Evolutionary conservation across 2,797 vertebrate species (phyloP).

Genomic region (Micropoecilia bifurca): DNA sequence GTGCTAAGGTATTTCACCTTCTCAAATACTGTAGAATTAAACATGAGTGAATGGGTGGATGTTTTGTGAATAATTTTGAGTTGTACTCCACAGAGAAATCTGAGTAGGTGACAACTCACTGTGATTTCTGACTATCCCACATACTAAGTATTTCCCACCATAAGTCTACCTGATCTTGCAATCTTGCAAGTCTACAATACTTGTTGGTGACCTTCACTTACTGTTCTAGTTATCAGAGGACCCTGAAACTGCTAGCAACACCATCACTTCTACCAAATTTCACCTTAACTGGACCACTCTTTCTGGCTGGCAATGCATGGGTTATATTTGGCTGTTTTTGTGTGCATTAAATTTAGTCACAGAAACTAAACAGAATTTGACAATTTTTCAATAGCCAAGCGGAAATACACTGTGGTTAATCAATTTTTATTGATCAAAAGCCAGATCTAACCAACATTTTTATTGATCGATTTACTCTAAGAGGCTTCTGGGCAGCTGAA

Average conservation of each 20-base stretch:
- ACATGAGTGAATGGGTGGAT: not conserved
- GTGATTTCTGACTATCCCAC: not conserved
- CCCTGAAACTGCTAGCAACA: not conserved
- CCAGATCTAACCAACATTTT: conserved; percentile 9
- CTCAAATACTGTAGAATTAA: not conserved
- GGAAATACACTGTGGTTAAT: not conserved
- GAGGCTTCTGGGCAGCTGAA: conserved; percentile 21
- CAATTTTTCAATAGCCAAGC: not conserved
- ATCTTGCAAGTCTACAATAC: not conserved
- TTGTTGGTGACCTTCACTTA: not conserved
- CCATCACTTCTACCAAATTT: not conserved
- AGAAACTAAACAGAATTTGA: not conserved
- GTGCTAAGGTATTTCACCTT: not conserved
- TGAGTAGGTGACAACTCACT: not conserved
- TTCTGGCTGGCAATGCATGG: not conserved
- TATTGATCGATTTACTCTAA: conserved; percentile 7
- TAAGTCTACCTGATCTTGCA: not conserved
- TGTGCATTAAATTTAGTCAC: not conserved
- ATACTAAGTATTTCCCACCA: not conserved
- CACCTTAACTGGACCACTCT: not conserved
- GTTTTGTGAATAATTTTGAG: not conserved
- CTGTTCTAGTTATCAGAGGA: not conserved
- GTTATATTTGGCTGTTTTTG: not conserved
- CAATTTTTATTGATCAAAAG: not conserved
- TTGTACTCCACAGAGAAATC: not conserved